These are phyloP conservation scores for Phenganax marumi DNA, from an alignment of 92 coral and sea anemone genomes.

Conservation along the genomic window DNA sequence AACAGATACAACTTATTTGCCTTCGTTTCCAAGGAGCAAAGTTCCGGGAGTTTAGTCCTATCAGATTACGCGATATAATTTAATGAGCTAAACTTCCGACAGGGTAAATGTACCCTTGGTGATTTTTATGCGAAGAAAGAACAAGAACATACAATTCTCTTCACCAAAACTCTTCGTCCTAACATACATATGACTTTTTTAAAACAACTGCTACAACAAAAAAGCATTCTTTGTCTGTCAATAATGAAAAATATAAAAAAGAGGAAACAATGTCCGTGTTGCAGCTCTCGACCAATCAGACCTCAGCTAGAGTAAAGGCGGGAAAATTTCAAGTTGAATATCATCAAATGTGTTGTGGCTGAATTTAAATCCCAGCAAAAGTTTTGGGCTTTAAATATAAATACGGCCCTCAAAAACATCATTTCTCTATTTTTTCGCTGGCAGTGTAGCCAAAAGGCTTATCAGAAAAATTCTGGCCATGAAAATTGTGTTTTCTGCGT, in stretches of 20 bases:
- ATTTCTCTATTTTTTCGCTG: not conserved
- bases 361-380: not conserved
- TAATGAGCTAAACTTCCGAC: constrained; percentile 16
- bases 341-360: not conserved
- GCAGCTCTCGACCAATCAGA: constrained; percentile 19
- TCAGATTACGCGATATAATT: constrained; percentile 23
- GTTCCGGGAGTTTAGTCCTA: not conserved
- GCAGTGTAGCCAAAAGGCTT: not conserved
- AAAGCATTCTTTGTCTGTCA: not conserved
- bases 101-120: constrained; percentile 17
- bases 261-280: not conserved
- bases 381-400: not conserved
- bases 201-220: not conserved
- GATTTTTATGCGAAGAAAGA: not conserved
- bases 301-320: constrained; percentile 8
- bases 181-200: not conserved
- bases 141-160: not conserved
- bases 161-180: not conserved
- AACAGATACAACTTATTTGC: not conserved
- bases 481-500: not conserved
- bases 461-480: not conserved
- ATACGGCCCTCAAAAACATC: not conserved
- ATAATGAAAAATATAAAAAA: not conserved
- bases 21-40: constrained; percentile 43
- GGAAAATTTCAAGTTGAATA: constrained; percentile 28